These are phyloP conservation scores for Vicugna pacos DNA, from an alignment of 2,113 vertebrate genomes.

Conservation along the genomic window DNA sequence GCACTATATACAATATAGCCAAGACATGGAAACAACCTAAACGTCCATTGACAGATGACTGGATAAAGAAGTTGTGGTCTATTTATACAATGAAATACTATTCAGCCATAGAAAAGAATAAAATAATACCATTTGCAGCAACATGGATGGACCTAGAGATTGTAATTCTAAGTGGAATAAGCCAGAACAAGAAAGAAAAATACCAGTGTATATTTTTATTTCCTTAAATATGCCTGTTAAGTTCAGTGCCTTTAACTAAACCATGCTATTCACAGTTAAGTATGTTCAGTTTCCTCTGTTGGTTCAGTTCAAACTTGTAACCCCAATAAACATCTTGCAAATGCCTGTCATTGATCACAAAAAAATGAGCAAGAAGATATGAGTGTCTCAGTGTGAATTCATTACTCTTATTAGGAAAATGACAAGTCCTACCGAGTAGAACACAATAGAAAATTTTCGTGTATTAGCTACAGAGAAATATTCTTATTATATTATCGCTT, in stretches of 20 bases:
- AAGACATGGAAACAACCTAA: no score
- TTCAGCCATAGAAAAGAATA: no score
- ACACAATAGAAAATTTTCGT: slow-evolving; percentile 23
- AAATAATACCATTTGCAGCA: no score
- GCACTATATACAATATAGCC: no score
- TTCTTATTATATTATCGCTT: background rate
- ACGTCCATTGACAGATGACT: no score
- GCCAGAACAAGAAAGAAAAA: no score
- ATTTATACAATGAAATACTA: no score
- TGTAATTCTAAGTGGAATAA: no score
- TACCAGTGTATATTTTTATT: accelerated
- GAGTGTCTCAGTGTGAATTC: background rate
- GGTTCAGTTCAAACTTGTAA: slow-evolving; percentile 6
- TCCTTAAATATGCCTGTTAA: background rate
- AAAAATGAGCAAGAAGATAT: slow-evolving; percentile 37
- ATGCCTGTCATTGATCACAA: slow-evolving; percentile 18
- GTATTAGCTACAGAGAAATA: background rate
- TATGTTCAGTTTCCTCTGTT: background rate
- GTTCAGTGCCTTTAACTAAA: background rate
- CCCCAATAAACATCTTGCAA: background rate
- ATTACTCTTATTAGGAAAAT: slow-evolving; percentile 34
- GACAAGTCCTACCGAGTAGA: background rate
- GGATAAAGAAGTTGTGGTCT: no score
- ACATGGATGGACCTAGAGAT: no score
- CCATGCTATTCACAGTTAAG: background rate